Evolutionary conservation across 2,888 invertebrate genomes (phyloP), one percentile per base, ranked within the genome.

Genomic region (Cephus runcator): DNA sequence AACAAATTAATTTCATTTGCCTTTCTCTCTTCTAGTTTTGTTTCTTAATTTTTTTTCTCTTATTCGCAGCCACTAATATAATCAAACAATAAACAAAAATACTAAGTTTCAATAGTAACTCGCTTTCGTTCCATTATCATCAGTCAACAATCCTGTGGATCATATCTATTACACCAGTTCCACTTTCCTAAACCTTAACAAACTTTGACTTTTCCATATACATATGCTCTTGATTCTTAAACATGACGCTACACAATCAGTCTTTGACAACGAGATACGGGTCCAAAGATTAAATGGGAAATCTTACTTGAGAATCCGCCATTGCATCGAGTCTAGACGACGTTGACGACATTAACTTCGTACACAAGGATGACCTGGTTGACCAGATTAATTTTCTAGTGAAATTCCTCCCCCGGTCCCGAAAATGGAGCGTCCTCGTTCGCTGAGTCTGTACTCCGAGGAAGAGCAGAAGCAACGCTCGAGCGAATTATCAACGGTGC

Each of bases 391-490:
- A 77, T 88, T 89, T 88, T 82, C 76, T 85, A 90, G 89, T 80
- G 83, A 84, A 68, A 36, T 81, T 75, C 77, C 84, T 15, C 80
- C 81, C 31, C 79, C 83, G 69, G 75, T 81, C n/a, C 78, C 82
- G 74, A 90, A 88, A 81, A 78, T 86, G 76, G 88, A 90, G 81
- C 88, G 90, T 75, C 90, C 90, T 73, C 89, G 89, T 69, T 90
- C 90, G 33, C 80, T 90, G 77, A 90, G 90, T 77, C 86, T 90
- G 71, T 88, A 88, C 77, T 89, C 89, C 11, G 90, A 90, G 75
- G 88, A 88, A 23, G 88, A 90, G 34, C 87, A 87, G 68, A 88
- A 88, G 73, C 87, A 87, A 75, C 87, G 86, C 6, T 80, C 83
- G 3, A 85, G 77, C 56, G 88, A 87, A 78, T 75, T 87, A 33